phyloP scores from a whole-genome alignment of 2,888 invertebrate species.

The Petrolisthes manimaculis region DNA sequence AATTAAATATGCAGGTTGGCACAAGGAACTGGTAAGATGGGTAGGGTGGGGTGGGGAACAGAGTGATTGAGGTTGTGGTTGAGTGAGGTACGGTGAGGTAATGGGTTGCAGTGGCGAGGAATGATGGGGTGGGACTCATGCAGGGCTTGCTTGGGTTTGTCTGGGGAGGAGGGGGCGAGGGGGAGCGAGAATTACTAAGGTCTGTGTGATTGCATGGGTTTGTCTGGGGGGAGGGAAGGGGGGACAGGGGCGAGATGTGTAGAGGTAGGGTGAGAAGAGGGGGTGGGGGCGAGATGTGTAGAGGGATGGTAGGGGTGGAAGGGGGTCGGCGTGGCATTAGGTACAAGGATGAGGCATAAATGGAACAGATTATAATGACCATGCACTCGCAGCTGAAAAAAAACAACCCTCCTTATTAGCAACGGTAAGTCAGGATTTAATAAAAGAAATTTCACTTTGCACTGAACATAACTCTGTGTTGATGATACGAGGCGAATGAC shows the following conservation, averaged over 20 bases:
- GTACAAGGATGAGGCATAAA: slow-evolving; percentile 15
- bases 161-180: not conserved
- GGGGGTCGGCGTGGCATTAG: slow-evolving; percentile 9
- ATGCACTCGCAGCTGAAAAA: slow-evolving; percentile 15
- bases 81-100: too few species aligned
- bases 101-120: too few species aligned
- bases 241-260: not conserved
- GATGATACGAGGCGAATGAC: slow-evolving; percentile 16
- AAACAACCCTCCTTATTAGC: slow-evolving; percentile 33
- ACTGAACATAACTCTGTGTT: not conserved
- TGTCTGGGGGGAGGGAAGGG: not conserved
- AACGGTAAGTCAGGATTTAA: slow-evolving; percentile 34
- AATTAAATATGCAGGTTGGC: too few species aligned
- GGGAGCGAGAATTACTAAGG: not conserved
- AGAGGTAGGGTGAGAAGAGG: not conserved
- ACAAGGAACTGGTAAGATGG: too few species aligned
- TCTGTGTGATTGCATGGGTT: not conserved
- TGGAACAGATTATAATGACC: slow-evolving; percentile 15
- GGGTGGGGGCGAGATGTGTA: not conserved
- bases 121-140: too few species aligned
- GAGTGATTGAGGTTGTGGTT: too few species aligned
- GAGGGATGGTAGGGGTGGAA: not conserved
- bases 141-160: too few species aligned
- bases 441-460: slow-evolving; percentile 35
- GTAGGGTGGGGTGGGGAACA: not conserved